A percentile compares a stretch with the other conserved stretches of the same genome.
Conservation (phyloP, 2,113 vertebrate genomes). For the Cyanistes caeruleus region DNA sequence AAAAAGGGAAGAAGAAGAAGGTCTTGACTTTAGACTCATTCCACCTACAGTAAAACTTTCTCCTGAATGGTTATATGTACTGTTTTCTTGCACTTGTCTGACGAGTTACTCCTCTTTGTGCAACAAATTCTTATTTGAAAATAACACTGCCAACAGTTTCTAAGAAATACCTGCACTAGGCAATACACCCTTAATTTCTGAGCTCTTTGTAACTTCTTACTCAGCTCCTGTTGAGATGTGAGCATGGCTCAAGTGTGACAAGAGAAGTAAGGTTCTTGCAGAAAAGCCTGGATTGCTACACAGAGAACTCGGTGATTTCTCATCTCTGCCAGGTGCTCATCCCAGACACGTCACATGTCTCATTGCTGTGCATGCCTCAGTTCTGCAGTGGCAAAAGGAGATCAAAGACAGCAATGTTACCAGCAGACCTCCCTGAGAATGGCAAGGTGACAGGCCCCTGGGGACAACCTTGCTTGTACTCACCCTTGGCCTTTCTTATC, state of each 20-base stretch:
- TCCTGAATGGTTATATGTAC: background rate
- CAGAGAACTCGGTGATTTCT: background rate
- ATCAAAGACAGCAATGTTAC: background rate
- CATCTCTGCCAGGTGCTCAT: background rate
- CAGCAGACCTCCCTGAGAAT: background rate
- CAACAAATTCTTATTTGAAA: background rate
- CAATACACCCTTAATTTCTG: background rate
- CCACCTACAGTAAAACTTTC: background rate
- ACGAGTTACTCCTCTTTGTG: background rate
- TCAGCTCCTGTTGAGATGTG: background rate
- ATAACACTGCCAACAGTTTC: background rate
- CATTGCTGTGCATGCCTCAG: background rate
- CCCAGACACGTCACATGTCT: background rate
- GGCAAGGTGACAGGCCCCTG: background rate
- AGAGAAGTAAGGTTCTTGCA: background rate
- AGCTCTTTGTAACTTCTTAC: background rate
- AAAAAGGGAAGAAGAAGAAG: background rate
- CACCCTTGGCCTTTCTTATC: background rate
- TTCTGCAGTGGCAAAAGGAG: background rate
- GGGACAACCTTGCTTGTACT: background rate
- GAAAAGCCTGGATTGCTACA: background rate
- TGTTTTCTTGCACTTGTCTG: background rate
- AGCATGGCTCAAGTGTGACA: background rate
- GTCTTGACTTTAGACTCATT: background rate
- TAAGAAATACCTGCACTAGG: background rate